These are phyloP conservation scores for Coracias cyanogaster DNA, from an alignment of 2,797 vertebrate species.

Conservation along the genomic window DNA sequence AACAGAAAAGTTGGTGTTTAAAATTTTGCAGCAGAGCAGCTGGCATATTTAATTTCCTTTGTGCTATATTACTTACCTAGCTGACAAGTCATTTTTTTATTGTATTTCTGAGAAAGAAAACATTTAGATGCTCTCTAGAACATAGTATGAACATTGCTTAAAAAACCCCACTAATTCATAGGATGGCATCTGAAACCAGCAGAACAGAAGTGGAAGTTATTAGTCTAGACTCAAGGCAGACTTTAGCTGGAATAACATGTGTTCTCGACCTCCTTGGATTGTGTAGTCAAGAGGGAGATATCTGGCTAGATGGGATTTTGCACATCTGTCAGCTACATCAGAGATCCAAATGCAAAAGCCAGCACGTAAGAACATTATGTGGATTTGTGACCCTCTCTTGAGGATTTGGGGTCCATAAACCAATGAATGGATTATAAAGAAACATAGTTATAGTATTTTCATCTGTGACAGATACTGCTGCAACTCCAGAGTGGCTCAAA, in stretches of 20 bases:
- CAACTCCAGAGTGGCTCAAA: background rate
- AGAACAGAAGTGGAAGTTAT: background rate
- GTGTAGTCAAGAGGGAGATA: constrained; percentile 35
- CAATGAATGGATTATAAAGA: constrained; percentile 53
- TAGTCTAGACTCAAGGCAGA: background rate
- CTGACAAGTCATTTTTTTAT: background rate
- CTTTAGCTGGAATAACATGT: background rate
- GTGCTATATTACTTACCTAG: background rate
- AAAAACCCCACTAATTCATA: background rate
- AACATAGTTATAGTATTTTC: constrained; percentile 55
- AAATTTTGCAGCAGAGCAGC: background rate
- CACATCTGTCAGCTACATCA: constrained; percentile 71
- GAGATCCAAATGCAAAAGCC: constrained; percentile 56
- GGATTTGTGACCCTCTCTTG: constrained; percentile 63
- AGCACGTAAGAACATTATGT: constrained; percentile 58
- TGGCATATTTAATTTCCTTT: background rate
- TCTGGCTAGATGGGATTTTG: constrained; percentile 61
- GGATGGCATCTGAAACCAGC: background rate
- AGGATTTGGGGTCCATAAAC: constrained; percentile 55
- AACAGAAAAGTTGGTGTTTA: background rate
- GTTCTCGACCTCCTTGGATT: background rate
- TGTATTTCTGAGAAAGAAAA: background rate
- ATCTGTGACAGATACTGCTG: constrained; percentile 37
- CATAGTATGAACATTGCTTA: background rate
- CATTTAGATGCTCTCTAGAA: background rate